Evolutionary conservation across 2,797 vertebrate genomes (phyloP).

Genomic region (Zalophus californianus): DNA sequence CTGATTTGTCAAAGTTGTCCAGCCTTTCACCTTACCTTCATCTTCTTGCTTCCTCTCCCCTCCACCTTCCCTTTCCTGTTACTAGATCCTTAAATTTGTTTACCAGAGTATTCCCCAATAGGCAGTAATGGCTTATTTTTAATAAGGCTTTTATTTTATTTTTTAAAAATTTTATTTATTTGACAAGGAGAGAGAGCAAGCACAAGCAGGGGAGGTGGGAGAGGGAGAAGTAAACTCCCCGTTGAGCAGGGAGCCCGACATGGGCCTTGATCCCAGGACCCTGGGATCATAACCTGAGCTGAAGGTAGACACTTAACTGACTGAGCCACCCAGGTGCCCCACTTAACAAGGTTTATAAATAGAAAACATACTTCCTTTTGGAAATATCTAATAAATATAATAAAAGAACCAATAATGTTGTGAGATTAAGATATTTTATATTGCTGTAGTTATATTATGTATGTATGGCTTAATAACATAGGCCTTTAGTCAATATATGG

Average conservation of each 20-base stretch:
- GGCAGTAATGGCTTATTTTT: background rate
- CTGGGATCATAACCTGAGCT: background rate
- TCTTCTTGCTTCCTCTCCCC: background rate
- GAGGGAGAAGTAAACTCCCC: background rate
- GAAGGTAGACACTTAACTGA: background rate
- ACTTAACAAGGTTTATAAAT: background rate
- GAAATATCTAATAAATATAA: background rate
- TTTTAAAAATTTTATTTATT: background rate
- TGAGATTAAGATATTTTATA: background rate
- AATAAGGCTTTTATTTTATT: background rate
- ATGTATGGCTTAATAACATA: background rate
- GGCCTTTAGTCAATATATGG: background rate
- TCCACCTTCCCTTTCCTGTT: background rate
- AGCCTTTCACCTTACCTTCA: background rate
- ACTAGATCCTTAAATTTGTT: background rate
- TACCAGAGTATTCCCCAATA: background rate
- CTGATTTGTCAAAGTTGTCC: background rate
- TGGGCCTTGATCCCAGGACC: background rate
- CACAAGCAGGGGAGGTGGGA: background rate
- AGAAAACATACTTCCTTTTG: background rate
- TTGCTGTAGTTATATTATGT: background rate
- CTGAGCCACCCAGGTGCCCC: background rate
- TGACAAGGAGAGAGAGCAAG: background rate
- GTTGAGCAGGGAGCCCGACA: rapidly evolving
- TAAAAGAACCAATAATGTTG: background rate